These are phyloP conservation scores for Ophraella communa DNA, from an alignment of 2,888 invertebrate genomes.

Conservation along the genomic window DNA sequence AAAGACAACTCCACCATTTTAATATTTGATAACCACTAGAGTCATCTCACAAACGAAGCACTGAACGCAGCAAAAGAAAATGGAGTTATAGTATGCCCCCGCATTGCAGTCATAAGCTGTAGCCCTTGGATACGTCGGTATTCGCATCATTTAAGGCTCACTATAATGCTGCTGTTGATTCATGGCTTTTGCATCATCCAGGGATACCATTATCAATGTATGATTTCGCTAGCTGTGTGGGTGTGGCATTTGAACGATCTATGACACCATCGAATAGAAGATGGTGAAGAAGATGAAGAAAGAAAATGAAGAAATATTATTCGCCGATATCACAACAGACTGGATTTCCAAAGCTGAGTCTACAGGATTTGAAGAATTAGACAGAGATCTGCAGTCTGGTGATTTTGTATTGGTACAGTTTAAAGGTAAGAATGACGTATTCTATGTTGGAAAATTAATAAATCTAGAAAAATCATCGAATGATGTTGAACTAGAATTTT, in stretches of 20 bases:
- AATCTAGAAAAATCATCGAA: not conserved
- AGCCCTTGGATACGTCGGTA: no score
- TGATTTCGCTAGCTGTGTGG: not conserved
- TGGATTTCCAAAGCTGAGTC: constrained; percentile 17
- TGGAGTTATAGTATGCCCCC: no score
- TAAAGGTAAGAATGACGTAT: constrained; percentile 17
- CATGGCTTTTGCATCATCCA: no score
- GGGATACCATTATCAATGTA: not conserved
- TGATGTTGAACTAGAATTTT: not conserved
- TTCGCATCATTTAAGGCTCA: no score
- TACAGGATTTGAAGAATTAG: constrained; percentile 15
- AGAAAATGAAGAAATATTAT: no score
- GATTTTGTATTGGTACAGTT: constrained; percentile 28
- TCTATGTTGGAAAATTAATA: not conserved
- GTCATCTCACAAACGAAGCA: no score
- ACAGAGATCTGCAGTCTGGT: constrained; percentile 10
- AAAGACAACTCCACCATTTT: not conserved
- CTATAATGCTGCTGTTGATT: no score
- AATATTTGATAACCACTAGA: no score
- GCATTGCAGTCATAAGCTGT: no score
- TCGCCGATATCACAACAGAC: no score
- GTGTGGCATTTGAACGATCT: not conserved
- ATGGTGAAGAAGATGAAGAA: not conserved
- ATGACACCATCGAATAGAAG: not conserved
- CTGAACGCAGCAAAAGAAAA: no score